Percentiles rank a stretch among this genome's conserved stretches.
phyloP scores from a whole-genome alignment of 2,888 invertebrate genomes.

The Philereme vetulata region DNA sequence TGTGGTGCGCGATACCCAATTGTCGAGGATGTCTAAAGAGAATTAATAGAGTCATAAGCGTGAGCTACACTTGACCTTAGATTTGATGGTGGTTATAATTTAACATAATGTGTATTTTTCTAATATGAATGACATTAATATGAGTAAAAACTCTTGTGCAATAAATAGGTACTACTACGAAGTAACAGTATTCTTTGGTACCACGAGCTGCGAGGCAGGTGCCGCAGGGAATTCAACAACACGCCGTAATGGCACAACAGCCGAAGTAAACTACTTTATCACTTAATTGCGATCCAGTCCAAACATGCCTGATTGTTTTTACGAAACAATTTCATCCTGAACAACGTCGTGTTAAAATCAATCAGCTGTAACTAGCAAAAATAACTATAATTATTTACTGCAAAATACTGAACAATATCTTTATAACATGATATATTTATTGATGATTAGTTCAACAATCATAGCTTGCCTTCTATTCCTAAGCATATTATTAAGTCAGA shows the following conservation, averaged over 20 bases:
- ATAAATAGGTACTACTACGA: conserved; percentile 9
- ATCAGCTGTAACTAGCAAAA: conserved; percentile 28
- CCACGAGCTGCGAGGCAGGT: conserved; percentile 45
- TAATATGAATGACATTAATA: neutral
- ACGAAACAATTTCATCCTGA: conserved; percentile 40
- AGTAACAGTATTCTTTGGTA: too few species aligned
- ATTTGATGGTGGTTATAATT: too few species aligned
- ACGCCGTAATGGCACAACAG: conserved; percentile 40
- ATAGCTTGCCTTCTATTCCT: conserved; percentile 12
- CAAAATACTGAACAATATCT: conserved; percentile 11
- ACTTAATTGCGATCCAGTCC: conserved; percentile 35
- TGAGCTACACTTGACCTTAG: too few species aligned
- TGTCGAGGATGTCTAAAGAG: too few species aligned
- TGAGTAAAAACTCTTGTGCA: conserved; percentile 42
- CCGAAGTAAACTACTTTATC: conserved; percentile 40
- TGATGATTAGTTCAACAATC: conserved; percentile 54
- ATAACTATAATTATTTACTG: neutral
- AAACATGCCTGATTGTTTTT: conserved; percentile 44
- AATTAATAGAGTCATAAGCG: too few species aligned
- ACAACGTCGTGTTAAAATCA: conserved; percentile 41
- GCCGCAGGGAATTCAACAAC: conserved; percentile 55
- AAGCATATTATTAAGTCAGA: too few species aligned
- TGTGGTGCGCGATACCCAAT: too few species aligned
- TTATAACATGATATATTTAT: too few species aligned
- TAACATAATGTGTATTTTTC: conserved; percentile 5